A percentile compares a stretch with the other conserved stretches of the same genome.
Conservation (phyloP, 2,113 vertebrate genomes). For the Gasterosteus nipponicus region DNA sequence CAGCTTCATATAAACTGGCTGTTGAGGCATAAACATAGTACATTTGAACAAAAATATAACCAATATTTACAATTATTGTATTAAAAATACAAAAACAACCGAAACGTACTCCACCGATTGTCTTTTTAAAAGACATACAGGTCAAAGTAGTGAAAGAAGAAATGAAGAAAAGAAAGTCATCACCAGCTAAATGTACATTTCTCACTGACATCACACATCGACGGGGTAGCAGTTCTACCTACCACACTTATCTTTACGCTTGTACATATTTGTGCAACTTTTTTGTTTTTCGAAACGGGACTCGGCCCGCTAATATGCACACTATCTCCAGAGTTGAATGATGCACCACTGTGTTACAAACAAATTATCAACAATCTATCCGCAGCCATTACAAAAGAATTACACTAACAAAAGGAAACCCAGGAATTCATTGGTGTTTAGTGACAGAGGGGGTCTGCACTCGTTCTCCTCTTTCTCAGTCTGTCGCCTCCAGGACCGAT, state of each 20-base stretch:
- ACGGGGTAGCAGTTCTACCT: constrained; percentile 97
- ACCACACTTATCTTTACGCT: constrained; percentile 96
- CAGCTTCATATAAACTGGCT: constrained; percentile 99
- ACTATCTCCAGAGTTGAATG: constrained; percentile 90
- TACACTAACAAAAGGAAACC: constrained; percentile 83
- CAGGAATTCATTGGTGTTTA: constrained; percentile 87
- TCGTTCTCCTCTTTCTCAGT: constrained; percentile 79
- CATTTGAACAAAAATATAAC: constrained; percentile 99
- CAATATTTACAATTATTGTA: constrained; percentile 99
- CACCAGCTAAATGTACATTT: constrained; percentile 99
- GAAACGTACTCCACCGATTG: constrained; percentile 99
- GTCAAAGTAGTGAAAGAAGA: constrained; percentile 98
- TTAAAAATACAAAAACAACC: constrained; percentile 99
- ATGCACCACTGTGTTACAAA: constrained; percentile 96
- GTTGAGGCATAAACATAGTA: constrained; percentile 99
- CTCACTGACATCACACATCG: constrained; percentile 97
- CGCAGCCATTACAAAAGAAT: constrained; percentile 81
- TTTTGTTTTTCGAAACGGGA: constrained; percentile 85
- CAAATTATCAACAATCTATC: constrained; percentile 91
- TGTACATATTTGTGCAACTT: constrained; percentile 96
- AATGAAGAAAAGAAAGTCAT: constrained; percentile 88
- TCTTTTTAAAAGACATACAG: constrained; percentile 99
- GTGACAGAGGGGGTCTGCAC: constrained; percentile 94
- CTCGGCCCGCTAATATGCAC: constrained; percentile 92
- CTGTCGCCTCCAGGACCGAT: constrained; percentile 91